Evolutionary conservation across 2,797 vertebrate genomes (phyloP).

Genomic region (Oceanodroma leucorhoa): DNA sequence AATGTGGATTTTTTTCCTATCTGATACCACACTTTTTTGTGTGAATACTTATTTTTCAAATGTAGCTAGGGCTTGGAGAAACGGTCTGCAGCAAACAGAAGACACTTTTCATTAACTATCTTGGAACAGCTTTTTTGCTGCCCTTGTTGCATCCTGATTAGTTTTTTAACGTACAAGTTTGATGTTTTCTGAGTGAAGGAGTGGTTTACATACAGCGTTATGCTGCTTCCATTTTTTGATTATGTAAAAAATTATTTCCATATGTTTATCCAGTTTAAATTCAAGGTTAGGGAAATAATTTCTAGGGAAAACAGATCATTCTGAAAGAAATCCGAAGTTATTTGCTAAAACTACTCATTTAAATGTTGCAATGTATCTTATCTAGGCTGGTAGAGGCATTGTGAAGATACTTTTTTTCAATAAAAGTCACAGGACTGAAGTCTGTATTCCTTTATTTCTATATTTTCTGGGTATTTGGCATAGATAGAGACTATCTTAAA

Average conservation of each 20-base stretch:
- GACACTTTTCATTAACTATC: not conserved
- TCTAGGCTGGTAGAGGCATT: not conserved
- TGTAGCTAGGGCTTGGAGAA: not conserved
- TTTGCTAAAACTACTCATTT: not conserved
- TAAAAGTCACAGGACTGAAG: conserved; percentile 2
- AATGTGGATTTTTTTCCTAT: not conserved
- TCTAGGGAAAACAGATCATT: not conserved
- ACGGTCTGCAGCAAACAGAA: not conserved
- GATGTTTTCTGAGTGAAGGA: not conserved
- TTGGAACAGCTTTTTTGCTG: not conserved
- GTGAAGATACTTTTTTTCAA: not conserved
- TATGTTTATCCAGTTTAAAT: not conserved
- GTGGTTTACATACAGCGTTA: not conserved
- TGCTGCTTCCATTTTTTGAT: conserved; percentile 3
- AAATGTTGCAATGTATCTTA: not conserved
- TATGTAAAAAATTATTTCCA: not conserved
- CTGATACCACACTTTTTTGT: not conserved
- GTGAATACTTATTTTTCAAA: not conserved
- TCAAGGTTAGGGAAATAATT: not conserved
- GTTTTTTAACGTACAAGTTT: not conserved
- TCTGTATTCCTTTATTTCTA: conserved; percentile 4
- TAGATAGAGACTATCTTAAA: conserved; percentile 17
- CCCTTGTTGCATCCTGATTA: not conserved
- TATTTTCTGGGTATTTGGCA: conserved; percentile 3
- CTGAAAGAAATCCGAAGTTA: not conserved